Conservation (phyloP, 2,888 invertebrate genomes). For the Platyscelio sp. region DNA sequence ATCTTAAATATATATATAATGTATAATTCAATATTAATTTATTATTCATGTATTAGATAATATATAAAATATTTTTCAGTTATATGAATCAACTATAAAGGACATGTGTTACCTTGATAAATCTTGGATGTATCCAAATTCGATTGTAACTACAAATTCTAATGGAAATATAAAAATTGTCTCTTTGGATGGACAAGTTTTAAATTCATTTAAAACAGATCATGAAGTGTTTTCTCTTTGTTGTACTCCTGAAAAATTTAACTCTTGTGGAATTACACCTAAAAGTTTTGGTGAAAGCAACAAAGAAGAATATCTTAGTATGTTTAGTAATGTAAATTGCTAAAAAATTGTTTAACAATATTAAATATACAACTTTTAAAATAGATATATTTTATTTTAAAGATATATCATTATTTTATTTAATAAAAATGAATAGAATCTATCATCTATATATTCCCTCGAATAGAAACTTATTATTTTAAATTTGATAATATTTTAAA, state of each 20-base stretch:
- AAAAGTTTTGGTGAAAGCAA: conserved; percentile 26
- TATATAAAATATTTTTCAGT: conserved; percentile 21
- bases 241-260: conserved; percentile 44
- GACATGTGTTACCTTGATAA: conserved; percentile 45
- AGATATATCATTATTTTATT: no score
- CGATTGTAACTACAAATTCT: conserved; percentile 33
- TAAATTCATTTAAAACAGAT: conserved; percentile 37
- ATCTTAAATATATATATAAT: no score
- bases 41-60: no score
- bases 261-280: conserved; percentile 34
- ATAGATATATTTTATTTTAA: no score
- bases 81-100: conserved; percentile 36
- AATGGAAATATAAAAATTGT: conserved; percentile 41
- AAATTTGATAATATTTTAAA: no score
- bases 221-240: conserved; percentile 41
- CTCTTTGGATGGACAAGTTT: conserved; percentile 21
- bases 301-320: conserved; percentile 36
- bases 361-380: no score
- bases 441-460: no score
- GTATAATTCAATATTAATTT: no score
- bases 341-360: no score
- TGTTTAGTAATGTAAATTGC: no score
- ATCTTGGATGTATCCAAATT: conserved; percentile 39
- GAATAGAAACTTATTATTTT: no score
- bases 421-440: no score